These are phyloP conservation scores for Okapia johnstoni DNA, from an alignment of 2,113 vertebrate genomes.

Conservation along the genomic window DNA sequence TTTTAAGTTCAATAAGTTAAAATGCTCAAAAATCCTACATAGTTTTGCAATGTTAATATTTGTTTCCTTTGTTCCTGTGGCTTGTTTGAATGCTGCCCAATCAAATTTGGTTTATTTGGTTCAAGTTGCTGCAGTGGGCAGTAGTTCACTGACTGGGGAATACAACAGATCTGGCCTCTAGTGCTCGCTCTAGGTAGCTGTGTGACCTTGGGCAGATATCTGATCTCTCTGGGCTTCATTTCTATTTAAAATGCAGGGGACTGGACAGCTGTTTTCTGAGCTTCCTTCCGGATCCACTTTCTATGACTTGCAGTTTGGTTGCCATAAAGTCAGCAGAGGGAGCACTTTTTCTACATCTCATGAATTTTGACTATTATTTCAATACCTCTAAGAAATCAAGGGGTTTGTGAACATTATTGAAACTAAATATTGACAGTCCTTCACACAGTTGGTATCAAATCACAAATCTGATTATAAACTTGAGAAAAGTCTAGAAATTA, in stretches of 20 bases:
- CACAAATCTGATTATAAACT: not conserved
- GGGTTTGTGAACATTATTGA: not conserved
- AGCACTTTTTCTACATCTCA: slow-evolving; percentile 61
- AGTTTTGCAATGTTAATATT: not conserved
- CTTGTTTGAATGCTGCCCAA: not conserved
- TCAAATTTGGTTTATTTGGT: not conserved
- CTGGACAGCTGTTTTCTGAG: not conserved
- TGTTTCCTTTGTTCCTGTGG: not conserved
- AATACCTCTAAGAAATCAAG: not conserved
- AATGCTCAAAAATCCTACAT: not conserved
- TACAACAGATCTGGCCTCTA: not conserved
- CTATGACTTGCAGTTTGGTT: slow-evolving; percentile 3
- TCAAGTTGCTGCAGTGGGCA: not conserved
- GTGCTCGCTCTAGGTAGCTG: not conserved
- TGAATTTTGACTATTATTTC: not conserved
- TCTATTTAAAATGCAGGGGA: not conserved
- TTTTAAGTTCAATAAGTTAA: not conserved
- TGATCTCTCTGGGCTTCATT: not conserved
- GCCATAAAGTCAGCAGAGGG: slow-evolving; percentile 66
- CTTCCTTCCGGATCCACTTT: not conserved
- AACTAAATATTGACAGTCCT: not conserved
- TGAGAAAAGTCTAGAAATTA: not conserved
- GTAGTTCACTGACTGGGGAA: not conserved
- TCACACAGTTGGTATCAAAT: not conserved
- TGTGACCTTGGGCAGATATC: not conserved